A percentile compares a stretch with the other conserved stretches of the same genome.
These are phyloP conservation scores for Xiphydria camelus DNA, from an alignment of 2,888 invertebrate genomes.

Conservation along the genomic window DNA sequence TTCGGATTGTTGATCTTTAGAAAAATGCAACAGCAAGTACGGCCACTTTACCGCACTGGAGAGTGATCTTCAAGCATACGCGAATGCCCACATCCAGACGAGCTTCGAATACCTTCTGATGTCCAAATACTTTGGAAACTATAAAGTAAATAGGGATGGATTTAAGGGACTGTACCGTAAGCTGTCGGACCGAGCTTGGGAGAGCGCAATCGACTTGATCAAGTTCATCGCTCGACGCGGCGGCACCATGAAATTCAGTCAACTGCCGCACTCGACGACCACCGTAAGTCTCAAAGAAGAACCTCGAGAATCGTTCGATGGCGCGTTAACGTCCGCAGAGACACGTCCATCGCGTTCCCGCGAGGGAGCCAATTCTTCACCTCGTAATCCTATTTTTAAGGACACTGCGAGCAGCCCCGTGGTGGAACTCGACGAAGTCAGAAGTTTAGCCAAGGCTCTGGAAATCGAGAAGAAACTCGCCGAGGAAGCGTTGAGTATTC, in stretches of 20 bases:
- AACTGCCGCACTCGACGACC: conserved; percentile 39
- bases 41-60: conserved; percentile 63
- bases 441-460: conserved; percentile 73
- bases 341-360: too few species aligned
- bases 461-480: conserved; percentile 77
- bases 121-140: conserved; percentile 77
- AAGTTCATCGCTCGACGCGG: conserved; percentile 79
- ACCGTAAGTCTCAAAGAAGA: conserved; percentile 38
- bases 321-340: too few species aligned
- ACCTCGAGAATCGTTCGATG: too few species aligned
- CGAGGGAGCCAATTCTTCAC: too few species aligned
- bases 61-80: conserved; percentile 62
- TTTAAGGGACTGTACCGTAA: conserved; percentile 75
- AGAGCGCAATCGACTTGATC: conserved; percentile 73
- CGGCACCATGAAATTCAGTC: conserved; percentile 63
- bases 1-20: too few species aligned
- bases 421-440: conserved; percentile 69
- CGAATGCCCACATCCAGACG: conserved; percentile 69
- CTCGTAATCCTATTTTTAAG: conserved; percentile 26
- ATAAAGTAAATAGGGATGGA: conserved; percentile 74
- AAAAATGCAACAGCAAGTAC: conserved; percentile 69
- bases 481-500: conserved; percentile 69
- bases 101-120: conserved; percentile 78
- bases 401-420: conserved; percentile 35
- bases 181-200: conserved; percentile 76